phyloP scores from a whole-genome alignment of 2,797 vertebrate genomes.

The Miichthys miiuy region DNA sequence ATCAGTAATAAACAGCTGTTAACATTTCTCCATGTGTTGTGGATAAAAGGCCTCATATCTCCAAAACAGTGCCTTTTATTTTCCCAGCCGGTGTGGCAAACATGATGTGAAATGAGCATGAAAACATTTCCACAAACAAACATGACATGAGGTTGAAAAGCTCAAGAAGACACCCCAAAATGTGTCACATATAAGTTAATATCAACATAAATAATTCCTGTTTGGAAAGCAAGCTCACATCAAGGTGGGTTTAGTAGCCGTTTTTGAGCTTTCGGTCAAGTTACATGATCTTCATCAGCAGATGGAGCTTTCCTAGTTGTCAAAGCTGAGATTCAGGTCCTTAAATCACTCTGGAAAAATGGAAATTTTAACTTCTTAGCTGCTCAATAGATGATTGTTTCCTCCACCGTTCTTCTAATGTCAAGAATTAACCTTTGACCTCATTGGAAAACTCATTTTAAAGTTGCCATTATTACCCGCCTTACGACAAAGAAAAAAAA shows the following conservation, averaged over 20 bases:
- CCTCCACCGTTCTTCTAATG: no score
- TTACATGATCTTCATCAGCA: neutral
- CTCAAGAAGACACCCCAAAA: neutral
- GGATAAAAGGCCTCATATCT: neutral
- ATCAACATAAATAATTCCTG: neutral
- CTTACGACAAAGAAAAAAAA: neutral
- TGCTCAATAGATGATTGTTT: no score
- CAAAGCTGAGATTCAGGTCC: neutral
- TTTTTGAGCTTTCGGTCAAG: neutral
- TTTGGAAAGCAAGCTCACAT: neutral
- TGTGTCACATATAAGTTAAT: neutral
- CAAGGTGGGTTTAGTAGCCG: neutral
- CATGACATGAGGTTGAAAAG: neutral
- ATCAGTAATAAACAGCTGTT: neutral
- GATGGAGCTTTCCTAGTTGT: neutral
- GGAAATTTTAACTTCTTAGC: neutral
- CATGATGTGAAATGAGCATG: neutral
- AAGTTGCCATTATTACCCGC: neutral
- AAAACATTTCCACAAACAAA: neutral
- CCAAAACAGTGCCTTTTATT: neutral
- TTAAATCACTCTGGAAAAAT: neutral
- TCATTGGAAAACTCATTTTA: no score
- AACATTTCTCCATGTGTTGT: neutral
- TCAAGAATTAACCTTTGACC: no score
- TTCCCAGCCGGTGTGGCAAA: neutral